A percentile compares a stretch with the other conserved stretches of the same genome.
Evolutionary conservation across 2,888 invertebrate species (phyloP).

Genomic region (Trissonchulus latispiculum): DNA sequence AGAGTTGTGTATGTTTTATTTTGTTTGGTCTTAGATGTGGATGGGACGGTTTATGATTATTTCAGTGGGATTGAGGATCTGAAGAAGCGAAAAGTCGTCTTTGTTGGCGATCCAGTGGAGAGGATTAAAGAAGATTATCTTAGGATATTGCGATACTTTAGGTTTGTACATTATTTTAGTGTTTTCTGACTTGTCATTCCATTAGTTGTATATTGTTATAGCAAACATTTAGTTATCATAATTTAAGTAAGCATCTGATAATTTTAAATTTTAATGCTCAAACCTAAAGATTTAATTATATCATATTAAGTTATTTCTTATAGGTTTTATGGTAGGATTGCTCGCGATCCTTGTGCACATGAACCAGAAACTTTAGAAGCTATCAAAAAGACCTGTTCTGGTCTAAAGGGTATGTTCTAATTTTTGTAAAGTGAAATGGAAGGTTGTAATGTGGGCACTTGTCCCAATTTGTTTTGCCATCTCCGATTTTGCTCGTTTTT

Average conservation of each 20-base stretch:
- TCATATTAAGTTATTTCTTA: too few relatives aligned
- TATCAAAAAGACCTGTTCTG: constrained; percentile 64
- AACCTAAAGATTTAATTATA: too few relatives aligned
- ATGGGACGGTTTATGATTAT: constrained; percentile 84
- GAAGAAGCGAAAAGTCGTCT: constrained; percentile 62
- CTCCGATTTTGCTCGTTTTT: too few relatives aligned
- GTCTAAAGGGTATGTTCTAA: constrained; percentile 52
- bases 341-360: constrained; percentile 60
- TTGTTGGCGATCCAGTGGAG: constrained; percentile 76
- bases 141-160: constrained; percentile 64
- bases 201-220: too few relatives aligned
- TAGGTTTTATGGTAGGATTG: constrained; percentile 83
- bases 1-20: neutral
- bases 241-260: too few relatives aligned
- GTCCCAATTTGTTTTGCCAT: too few relatives aligned
- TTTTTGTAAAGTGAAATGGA: too few relatives aligned
- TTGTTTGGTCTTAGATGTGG: constrained; percentile 57
- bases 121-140: constrained; percentile 92
- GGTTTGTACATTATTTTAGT: too few relatives aligned
- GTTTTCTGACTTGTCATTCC: too few relatives aligned
- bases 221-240: too few relatives aligned
- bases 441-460: too few relatives aligned
- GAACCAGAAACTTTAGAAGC: constrained; percentile 63
- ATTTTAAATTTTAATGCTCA: too few relatives aligned
- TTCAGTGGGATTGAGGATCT: constrained; percentile 89